These are phyloP conservation scores for Heterodera schachtii DNA, from an alignment of 1,140 invertebrate species.

Conservation along the genomic window DNA sequence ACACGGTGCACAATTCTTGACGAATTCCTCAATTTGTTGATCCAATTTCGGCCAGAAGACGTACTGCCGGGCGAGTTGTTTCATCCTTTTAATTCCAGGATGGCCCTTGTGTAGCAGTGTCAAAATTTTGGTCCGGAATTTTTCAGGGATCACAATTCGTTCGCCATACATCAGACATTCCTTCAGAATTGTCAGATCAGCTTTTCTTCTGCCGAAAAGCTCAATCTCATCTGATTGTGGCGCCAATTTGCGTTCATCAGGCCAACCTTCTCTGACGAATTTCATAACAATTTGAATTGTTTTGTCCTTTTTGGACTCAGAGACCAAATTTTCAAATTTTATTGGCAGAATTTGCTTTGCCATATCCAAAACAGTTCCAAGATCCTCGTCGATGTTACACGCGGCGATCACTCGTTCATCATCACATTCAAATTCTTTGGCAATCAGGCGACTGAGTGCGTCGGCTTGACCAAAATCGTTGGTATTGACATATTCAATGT, in stretches of 20 bases:
- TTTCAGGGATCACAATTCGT: constrained; percentile 1
- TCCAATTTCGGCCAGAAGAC: constrained; percentile 20
- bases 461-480: constrained; percentile 53
- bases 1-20: neutral
- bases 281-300: no score
- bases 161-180: neutral
- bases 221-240: neutral
- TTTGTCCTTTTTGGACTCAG: no score
- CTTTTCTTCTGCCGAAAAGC: no score
- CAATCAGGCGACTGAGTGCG: constrained; percentile 57
- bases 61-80: constrained; percentile 2
- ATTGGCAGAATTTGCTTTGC: no score
- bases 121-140: neutral
- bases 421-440: neutral
- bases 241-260: no score
- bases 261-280: no score
- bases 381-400: no score
- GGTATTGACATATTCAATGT: constrained; percentile 60
- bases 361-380: no score
- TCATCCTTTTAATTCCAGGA: constrained; percentile 20
- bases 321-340: no score
- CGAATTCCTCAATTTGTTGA: constrained; percentile 7
- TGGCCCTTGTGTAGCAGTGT: neutral
- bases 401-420: no score
- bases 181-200: no score